A percentile compares a stretch with the other conserved stretches of the same genome.
Evolutionary conservation across 2,797 vertebrate genomes (phyloP).

Genomic region (Calcarius lapponicus): DNA sequence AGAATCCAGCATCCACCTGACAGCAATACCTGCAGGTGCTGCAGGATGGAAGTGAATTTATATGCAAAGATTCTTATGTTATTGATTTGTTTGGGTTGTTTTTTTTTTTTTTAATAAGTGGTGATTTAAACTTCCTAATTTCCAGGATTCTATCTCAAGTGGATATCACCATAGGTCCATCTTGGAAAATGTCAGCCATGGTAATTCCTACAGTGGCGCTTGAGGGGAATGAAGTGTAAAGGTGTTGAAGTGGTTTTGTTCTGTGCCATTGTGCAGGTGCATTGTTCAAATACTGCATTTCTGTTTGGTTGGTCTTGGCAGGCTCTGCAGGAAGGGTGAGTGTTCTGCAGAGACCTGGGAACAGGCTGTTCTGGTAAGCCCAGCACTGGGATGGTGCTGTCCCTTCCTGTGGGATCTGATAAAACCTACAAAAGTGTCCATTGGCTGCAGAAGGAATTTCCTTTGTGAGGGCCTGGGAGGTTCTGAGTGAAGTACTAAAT

Average conservation of each 20-base stretch:
- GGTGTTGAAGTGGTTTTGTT: background rate
- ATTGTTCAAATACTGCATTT: background rate
- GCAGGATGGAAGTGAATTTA: background rate
- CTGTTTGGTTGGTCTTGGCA: background rate
- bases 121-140: background rate
- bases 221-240: background rate
- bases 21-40: background rate
- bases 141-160: background rate
- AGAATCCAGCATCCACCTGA: background rate
- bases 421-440: background rate
- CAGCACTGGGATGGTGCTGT: background rate
- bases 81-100: background rate
- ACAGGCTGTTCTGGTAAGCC: background rate
- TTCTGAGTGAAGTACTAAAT: background rate
- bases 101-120: background rate
- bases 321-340: background rate
- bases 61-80: background rate
- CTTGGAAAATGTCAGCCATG: background rate
- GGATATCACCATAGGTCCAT: background rate
- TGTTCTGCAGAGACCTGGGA: background rate
- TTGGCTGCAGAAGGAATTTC: background rate
- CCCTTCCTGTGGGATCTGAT: rapidly evolving
- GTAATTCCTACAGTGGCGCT: background rate
- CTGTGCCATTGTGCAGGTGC: rapidly evolving
- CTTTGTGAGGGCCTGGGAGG: background rate